Evolutionary conservation across 2,113 vertebrate genomes (phyloP).

Genomic region (Erythrocercus mccallii): DNA sequence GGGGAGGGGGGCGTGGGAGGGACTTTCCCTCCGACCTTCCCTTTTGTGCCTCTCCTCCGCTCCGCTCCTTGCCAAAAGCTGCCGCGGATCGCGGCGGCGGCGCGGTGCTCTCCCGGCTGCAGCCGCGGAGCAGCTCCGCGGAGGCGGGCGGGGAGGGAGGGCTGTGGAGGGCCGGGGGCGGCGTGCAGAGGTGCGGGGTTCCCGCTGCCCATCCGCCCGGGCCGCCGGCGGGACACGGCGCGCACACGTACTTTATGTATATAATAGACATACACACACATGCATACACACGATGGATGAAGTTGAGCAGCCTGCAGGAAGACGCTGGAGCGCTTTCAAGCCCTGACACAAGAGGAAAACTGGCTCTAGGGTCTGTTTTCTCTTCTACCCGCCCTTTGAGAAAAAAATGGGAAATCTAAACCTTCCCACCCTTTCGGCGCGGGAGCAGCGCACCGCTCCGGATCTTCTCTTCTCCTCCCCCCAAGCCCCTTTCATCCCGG

Average conservation of each 20-base stretch:
- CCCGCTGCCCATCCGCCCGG: conserved; percentile 2
- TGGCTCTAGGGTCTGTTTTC: background rate
- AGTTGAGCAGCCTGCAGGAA: background rate
- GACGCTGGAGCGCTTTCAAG: background rate
- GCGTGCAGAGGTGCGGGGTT: background rate
- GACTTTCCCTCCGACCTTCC: conserved; percentile 43
- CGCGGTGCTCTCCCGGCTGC: background rate
- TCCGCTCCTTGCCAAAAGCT: background rate
- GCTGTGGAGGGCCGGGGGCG: background rate
- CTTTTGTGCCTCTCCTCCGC: conserved; percentile 26
- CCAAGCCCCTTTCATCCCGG: background rate
- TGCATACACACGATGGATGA: background rate
- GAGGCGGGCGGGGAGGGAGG: background rate
- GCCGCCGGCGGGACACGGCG: background rate
- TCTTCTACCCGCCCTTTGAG: background rate
- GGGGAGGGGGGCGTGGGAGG: conserved; percentile 44
- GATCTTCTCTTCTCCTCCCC: conserved; percentile 70
- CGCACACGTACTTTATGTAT: background rate
- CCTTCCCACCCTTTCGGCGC: conserved; percentile 44
- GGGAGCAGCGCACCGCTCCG: conserved; percentile 42
- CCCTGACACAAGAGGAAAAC: background rate
- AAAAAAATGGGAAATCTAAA: conserved; percentile 33
- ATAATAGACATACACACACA: background rate
- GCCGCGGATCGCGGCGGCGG: background rate
- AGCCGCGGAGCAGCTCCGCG: conserved; percentile 1